phyloP scores from a whole-genome alignment of 2,797 vertebrate species.

The Sebastes itinus region DNA sequence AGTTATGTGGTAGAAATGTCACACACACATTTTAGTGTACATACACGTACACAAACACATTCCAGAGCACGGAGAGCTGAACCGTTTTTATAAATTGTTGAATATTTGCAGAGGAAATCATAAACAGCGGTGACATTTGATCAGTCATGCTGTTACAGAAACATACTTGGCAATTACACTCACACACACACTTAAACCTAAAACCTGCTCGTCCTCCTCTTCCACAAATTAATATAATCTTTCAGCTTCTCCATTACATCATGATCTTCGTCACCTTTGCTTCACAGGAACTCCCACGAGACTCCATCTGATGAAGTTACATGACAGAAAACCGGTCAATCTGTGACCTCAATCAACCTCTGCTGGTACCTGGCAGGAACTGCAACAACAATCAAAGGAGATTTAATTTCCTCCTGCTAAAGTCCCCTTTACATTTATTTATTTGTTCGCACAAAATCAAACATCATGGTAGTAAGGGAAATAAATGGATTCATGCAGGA shows the following conservation, averaged over 20 bases:
- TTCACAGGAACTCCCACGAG: neutral
- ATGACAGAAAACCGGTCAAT: neutral
- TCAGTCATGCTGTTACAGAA: neutral
- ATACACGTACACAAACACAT: neutral
- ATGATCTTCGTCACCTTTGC: neutral
- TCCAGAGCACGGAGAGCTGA: neutral
- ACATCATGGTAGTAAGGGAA: neutral
- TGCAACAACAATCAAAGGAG: neutral
- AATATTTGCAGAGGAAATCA: constrained; percentile 24
- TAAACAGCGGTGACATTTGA: constrained; percentile 13
- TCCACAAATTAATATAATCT: neutral
- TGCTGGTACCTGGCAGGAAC: constrained; percentile 1
- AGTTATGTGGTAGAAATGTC: neutral
- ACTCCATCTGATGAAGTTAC: neutral
- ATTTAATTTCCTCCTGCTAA: neutral
- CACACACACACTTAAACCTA: neutral
- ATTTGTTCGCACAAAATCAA: neutral
- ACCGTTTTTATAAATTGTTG: constrained; percentile 1
- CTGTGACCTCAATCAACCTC: constrained; percentile 32
- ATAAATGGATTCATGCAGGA: neutral
- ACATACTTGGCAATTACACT: neutral
- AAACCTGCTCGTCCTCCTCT: neutral
- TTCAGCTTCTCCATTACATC: neutral
- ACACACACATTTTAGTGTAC: neutral
- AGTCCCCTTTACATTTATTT: neutral